Evolutionary conservation across 1,140 invertebrate species (phyloP).

Genomic region (Drosophila pachea): DNA sequence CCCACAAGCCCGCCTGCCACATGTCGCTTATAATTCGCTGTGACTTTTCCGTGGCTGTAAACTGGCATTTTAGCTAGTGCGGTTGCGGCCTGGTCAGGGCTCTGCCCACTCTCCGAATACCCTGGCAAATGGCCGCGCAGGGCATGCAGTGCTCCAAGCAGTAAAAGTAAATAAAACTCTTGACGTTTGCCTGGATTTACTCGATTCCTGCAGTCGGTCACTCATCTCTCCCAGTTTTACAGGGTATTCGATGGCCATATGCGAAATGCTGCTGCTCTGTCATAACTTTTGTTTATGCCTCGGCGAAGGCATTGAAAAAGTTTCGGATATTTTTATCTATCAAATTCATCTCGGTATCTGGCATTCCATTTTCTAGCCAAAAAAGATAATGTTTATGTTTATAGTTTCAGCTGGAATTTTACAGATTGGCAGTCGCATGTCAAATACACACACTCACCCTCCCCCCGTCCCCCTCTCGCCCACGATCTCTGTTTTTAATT

Average conservation of each 20-base stretch:
- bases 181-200: too few relatives aligned
- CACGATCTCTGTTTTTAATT: too few relatives aligned
- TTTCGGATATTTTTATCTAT: constrained; percentile 23
- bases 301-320: constrained; percentile 42
- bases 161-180: too few relatives aligned
- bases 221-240: too few relatives aligned
- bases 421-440: constrained; percentile 56
- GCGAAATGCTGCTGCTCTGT: too few relatives aligned
- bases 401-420: constrained; percentile 33
- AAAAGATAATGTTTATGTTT: constrained; percentile 51
- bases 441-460: background rate
- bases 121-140: too few relatives aligned
- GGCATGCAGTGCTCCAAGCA: too few relatives aligned
- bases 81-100: constrained; percentile 17
- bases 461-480: too few relatives aligned
- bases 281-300: constrained; percentile 52
- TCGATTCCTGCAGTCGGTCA: too few relatives aligned
- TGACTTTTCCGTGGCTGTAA: constrained; percentile 53
- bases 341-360: constrained; percentile 3
- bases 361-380: background rate
- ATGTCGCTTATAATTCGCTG: constrained; percentile 69
- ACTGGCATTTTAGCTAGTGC: constrained; percentile 57
- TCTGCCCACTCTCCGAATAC: constrained; percentile 4
- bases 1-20: constrained; percentile 41
- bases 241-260: too few relatives aligned